A percentile compares a stretch with the other conserved stretches of the same genome.
These are phyloP conservation scores for Cephus cinctus DNA, from an alignment of 1,140 invertebrate species.

Conservation along the genomic window DNA sequence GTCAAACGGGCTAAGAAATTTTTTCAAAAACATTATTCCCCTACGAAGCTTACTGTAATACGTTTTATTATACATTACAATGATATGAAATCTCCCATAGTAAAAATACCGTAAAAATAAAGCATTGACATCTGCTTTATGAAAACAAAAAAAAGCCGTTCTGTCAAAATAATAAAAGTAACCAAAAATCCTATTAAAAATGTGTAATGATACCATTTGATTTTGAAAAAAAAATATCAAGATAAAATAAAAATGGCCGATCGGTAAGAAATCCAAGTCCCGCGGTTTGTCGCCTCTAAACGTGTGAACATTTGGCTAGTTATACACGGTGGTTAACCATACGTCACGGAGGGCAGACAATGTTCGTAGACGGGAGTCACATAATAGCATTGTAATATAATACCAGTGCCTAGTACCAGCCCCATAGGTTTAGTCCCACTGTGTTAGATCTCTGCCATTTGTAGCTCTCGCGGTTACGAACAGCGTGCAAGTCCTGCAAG, in stretches of 20 bases:
- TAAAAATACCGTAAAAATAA: too few species aligned
- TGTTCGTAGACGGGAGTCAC: slow-evolving; percentile 1
- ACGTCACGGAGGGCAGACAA: slow-evolving; percentile 1
- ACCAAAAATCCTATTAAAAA: too few species aligned
- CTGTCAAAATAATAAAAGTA: too few species aligned
- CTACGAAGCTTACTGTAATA: too few species aligned
- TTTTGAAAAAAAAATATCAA: too few species aligned
- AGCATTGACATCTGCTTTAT: too few species aligned
- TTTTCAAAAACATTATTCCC: too few species aligned
- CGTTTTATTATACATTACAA: too few species aligned
- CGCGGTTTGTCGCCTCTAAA: neutral
- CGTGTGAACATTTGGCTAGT: slow-evolving; percentile 9
- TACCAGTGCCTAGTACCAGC: slow-evolving; percentile 6
- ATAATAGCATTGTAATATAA: slow-evolving; percentile 7
- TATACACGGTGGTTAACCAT: slow-evolving; percentile 9
- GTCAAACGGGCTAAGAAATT: too few species aligned
- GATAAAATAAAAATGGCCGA: neutral
- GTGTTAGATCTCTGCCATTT: neutral
- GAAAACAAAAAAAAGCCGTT: too few species aligned
- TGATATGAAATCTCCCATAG: too few species aligned
- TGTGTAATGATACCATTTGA: too few species aligned
- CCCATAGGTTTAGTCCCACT: slow-evolving; percentile 18
- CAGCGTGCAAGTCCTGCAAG: neutral
- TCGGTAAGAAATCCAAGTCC: neutral
- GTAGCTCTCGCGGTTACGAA: neutral